Conservation (phyloP, 1,140 invertebrate species). For the Aphelenchoides besseyi region DNA sequence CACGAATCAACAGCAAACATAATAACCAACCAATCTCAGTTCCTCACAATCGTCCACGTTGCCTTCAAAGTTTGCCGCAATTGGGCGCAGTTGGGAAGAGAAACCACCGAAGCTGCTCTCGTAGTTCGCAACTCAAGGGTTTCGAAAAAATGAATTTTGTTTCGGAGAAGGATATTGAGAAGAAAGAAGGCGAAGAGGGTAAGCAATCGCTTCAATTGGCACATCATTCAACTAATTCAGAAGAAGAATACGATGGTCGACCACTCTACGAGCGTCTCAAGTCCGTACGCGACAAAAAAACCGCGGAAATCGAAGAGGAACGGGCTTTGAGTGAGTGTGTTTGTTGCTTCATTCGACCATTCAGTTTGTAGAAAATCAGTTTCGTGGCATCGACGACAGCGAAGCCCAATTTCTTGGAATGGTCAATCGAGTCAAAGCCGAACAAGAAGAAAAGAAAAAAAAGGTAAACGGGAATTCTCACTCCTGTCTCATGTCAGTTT, state of each 20-base stretch:
- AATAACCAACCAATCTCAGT: no score
- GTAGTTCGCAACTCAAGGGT: no score
- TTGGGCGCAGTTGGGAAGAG: no score
- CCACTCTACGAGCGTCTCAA: constrained; percentile 82
- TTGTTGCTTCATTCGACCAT: constrained; percentile 6
- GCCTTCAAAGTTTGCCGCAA: no score
- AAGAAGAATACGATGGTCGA: constrained; percentile 71
- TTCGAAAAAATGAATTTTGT: constrained; percentile 47
- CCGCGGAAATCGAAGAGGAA: constrained; percentile 88
- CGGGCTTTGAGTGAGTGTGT: constrained; percentile 78
- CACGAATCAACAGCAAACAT: no score
- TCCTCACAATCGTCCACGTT: no score
- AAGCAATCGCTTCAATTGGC: constrained; percentile 5
- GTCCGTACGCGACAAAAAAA: constrained; percentile 82
- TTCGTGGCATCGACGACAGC: constrained; percentile 44
- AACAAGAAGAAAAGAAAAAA: constrained; percentile 30
- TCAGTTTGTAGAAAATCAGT: constrained; percentile 40
- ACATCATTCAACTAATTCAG: constrained; percentile 67
- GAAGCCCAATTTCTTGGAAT: constrained; percentile 37
- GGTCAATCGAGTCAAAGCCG: constrained; percentile 29
- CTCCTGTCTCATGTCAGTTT: neutral
- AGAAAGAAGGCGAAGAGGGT: constrained; percentile 21
- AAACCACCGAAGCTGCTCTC: no score
- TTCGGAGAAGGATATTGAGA: constrained; percentile 42
- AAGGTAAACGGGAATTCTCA: constrained; percentile 18